These are phyloP conservation scores for Ypsolopha scabrella DNA, from an alignment of 2,888 invertebrate species.

Conservation along the genomic window DNA sequence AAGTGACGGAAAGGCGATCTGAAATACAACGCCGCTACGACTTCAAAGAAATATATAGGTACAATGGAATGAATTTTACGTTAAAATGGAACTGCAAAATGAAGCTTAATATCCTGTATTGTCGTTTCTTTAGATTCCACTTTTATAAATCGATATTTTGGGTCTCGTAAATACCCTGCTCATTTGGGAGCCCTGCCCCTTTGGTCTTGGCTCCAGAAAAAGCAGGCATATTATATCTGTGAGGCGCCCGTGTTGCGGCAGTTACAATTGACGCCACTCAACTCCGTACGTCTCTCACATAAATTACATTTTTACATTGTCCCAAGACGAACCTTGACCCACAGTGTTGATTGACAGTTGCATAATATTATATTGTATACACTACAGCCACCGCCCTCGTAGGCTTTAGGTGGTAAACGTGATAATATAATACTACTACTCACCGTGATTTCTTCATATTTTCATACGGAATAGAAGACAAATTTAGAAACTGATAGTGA, in stretches of 20 bases:
- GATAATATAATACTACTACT: no score
- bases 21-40: no score
- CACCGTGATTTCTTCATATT: background rate
- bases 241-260: slow-evolving; percentile 67
- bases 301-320: background rate
- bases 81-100: slow-evolving; percentile 30
- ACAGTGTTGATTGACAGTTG: background rate
- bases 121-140: slow-evolving; percentile 11
- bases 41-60: slow-evolving; percentile 39
- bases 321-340: slow-evolving; percentile 2
- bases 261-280: slow-evolving; percentile 60
- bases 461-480: background rate
- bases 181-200: slow-evolving; percentile 62
- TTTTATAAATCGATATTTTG: slow-evolving; percentile 2
- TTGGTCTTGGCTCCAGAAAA: slow-evolving; percentile 65
- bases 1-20: no score
- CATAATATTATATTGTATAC: background rate
- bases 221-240: slow-evolving; percentile 57
- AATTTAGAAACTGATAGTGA: background rate
- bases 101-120: slow-evolving; percentile 29
- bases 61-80: slow-evolving; percentile 24
- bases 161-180: slow-evolving; percentile 57
- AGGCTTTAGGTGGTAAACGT: no score
- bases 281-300: slow-evolving; percentile 69
- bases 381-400: no score